phyloP scores from a whole-genome alignment of 2,113 vertebrate species.

The Entelurus aequoreus region DNA sequence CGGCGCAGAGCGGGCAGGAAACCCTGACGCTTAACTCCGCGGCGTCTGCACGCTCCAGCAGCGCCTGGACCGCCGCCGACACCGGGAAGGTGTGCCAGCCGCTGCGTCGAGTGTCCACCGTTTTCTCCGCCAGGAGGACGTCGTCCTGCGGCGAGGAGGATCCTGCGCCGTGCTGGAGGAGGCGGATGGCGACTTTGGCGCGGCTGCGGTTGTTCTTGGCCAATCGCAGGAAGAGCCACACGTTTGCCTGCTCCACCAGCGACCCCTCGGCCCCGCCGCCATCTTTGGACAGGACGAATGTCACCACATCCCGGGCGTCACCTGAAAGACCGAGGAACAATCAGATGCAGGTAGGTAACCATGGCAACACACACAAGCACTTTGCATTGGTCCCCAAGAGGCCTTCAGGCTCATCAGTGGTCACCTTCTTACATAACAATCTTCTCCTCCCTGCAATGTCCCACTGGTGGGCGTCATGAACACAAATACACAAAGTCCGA shows the following conservation, averaged over 20 bases:
- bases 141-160: conserved; percentile 51
- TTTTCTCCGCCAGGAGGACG: conserved; percentile 81
- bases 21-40: conserved; percentile 76
- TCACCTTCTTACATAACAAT: conserved; percentile 22
- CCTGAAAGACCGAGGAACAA: conserved; percentile 63
- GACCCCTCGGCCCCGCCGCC: conserved; percentile 76
- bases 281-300: conserved; percentile 91
- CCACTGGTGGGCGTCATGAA: conserved; percentile 26
- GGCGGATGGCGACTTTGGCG: conserved; percentile 83
- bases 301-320: conserved; percentile 72
- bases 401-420: no score
- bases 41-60: conserved; percentile 62
- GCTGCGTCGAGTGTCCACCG: conserved; percentile 87
- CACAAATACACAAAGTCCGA: conserved; percentile 19
- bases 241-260: conserved; percentile 86
- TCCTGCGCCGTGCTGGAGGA: conserved; percentile 76
- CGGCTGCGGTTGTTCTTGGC: conserved; percentile 88
- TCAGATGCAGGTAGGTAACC: conserved; percentile 1
- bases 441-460: conserved; percentile 18
- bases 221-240: conserved; percentile 93
- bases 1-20: conserved; percentile 84
- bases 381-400: no score
- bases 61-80: conserved; percentile 78
- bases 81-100: conserved; percentile 93
- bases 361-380: no score